Evolutionary conservation across 1,140 invertebrate genomes (phyloP).

Genomic region (Apolygus lucorum): DNA sequence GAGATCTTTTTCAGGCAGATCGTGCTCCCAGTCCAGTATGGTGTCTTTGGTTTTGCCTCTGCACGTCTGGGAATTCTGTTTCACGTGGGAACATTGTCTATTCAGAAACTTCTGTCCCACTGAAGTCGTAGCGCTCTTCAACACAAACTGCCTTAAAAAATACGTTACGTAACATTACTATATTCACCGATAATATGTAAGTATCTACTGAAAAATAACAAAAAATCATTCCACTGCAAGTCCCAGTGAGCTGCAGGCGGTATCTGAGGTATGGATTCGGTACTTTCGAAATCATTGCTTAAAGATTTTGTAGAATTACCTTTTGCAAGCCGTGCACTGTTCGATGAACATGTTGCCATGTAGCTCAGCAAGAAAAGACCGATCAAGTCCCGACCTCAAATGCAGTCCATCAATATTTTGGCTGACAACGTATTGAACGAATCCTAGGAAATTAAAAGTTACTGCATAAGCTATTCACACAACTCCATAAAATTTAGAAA

Average conservation of each 20-base stretch:
- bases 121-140: conserved; percentile 65
- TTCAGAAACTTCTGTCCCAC: conserved; percentile 86
- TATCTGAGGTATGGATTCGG: no score
- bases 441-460: no score
- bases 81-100: conserved; percentile 55
- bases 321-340: conserved; percentile 83
- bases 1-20: conserved; percentile 83
- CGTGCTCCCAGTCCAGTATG: conserved; percentile 97
- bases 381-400: conserved; percentile 74
- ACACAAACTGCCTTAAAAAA: conserved; percentile 68
- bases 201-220: no score
- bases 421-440: conserved; percentile 79
- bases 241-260: no score
- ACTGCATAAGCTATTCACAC: no score
- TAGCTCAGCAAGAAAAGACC: conserved; percentile 77
- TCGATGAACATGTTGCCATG: conserved; percentile 99
- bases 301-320: no score
- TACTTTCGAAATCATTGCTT: no score
- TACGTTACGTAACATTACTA: no score
- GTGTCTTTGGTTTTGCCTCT: conserved; percentile 83
- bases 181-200: no score
- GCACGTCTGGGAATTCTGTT: conserved; percentile 57
- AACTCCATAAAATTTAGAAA: no score
- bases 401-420: conserved; percentile 98
- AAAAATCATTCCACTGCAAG: no score